A percentile compares a stretch with the other conserved stretches of the same genome.
These are phyloP conservation scores for Fabriciana adippe DNA, from an alignment of 2,888 invertebrate species.

Conservation along the genomic window DNA sequence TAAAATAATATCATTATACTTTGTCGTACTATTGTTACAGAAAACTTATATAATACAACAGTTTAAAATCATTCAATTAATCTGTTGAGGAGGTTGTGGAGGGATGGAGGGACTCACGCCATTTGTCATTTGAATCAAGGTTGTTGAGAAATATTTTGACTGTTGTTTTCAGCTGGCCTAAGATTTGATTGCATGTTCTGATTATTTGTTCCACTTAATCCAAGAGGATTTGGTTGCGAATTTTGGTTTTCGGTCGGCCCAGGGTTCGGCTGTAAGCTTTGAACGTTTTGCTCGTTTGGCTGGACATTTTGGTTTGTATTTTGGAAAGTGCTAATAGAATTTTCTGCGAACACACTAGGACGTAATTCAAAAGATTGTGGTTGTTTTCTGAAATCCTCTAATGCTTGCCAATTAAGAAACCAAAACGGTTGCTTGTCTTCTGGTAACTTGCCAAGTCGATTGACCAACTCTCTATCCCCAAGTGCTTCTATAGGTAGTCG, in stretches of 20 bases:
- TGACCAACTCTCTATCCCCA: constrained; percentile 83
- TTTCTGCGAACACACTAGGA: constrained; percentile 52
- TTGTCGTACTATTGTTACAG: too few species aligned
- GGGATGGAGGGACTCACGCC: too few species aligned
- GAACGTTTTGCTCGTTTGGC: neutral
- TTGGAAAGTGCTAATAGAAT: neutral
- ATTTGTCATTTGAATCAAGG: too few species aligned
- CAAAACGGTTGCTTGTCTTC: constrained; percentile 86
- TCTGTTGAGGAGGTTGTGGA: neutral
- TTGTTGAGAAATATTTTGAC: neutral
- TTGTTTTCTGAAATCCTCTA: constrained; percentile 79
- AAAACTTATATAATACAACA: too few species aligned
- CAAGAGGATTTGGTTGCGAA: neutral
- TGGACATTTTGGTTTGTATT: neutral
- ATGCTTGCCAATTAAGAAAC: constrained; percentile 84
- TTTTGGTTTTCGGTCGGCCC: too few species aligned
- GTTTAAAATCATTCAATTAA: too few species aligned
- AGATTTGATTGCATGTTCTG: neutral
- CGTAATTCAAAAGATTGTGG: constrained; percentile 53
- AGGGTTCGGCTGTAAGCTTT: neutral
- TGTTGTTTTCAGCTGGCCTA: too few species aligned
- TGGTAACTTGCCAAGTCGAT: constrained; percentile 82
- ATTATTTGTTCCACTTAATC: neutral
- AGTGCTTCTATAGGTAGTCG: constrained; percentile 84
- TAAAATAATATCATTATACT: too few species aligned